Evolutionary conservation across 2,888 invertebrate genomes (phyloP), one percentile per base, ranked within the genome.

Genomic region (Boloria selene): DNA sequence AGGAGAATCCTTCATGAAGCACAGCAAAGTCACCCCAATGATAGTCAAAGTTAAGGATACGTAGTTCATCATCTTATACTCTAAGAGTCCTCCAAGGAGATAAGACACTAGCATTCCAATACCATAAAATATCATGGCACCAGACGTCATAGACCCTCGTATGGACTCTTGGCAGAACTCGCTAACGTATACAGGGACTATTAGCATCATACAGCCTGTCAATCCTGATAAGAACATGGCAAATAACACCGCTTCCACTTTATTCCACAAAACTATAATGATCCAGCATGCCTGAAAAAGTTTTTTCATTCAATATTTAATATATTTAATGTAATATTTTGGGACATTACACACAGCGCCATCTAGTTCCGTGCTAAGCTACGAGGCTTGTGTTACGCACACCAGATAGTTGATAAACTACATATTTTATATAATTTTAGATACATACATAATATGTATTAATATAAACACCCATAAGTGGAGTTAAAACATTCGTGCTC

Each of bases 81-180:
- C 70, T 54, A 88, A 54, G 5, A 72, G 75, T 0, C 87, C 87
- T 2, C 89, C 88, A 3, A 87, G 56, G 0, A 85, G 47, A 64
- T 88, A 88, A 0, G 88, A 85, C 0, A 85, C n/a, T 14, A 89
- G 73, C 74, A 83, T 78, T 0, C 90, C 90, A 0, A 87, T 45
- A 0, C 78, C 79, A 44, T 81, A 83, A 71, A 86, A 85, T 10
- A 84, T 76, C 65, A 86, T 77, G 0, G 80, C 68, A 0, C 79
- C 77, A 1, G 88, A 78, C 0, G 84, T 82, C 81, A 90, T 77
- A 2, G 78, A 75, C 0, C 89, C 90, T 26, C 90, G 73, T 18
- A 90, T 81, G 2, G 83, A 84, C 55, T 88, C 84, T 60, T 87
- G 81, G 62, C 85, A 83, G 42, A 87, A 79, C 71, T 90, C 90